Evolutionary conservation across 1,140 invertebrate genomes (phyloP).

Genomic region (Drosophila mauritiana): DNA sequence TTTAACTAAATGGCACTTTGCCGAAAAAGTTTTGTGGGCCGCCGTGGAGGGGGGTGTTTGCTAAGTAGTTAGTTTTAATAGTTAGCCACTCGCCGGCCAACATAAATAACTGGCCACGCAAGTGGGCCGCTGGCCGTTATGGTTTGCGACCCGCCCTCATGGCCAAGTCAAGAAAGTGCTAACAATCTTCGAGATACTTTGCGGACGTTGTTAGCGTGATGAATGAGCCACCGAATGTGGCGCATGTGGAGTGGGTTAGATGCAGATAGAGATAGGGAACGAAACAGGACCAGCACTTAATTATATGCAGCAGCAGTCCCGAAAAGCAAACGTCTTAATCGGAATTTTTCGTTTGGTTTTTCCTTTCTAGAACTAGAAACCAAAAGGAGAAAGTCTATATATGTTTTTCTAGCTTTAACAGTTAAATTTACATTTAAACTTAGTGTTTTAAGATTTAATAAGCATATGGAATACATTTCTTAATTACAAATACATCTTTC

Average conservation of each 20-base stretch:
- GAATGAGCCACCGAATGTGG: slow-evolving; percentile 45
- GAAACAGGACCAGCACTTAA: slow-evolving; percentile 22
- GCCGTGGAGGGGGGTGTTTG: slow-evolving; percentile 50
- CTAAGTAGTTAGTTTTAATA: slow-evolving; percentile 83
- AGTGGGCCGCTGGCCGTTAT: slow-evolving; percentile 28
- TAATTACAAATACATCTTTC: too few relatives aligned
- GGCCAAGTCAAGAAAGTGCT: slow-evolving; percentile 60
- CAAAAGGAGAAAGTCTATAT: too few relatives aligned
- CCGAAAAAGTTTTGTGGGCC: slow-evolving; percentile 63
- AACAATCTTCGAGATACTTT: slow-evolving; percentile 78
- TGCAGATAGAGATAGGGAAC: neutral
- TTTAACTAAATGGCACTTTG: slow-evolving; percentile 79
- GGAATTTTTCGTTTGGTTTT: slow-evolving; percentile 17
- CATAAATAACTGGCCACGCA: slow-evolving; percentile 75
- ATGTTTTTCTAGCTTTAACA: too few relatives aligned
- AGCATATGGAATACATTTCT: too few relatives aligned
- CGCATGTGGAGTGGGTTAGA: slow-evolving; percentile 6
- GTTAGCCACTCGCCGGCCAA: slow-evolving; percentile 60
- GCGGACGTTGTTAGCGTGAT: slow-evolving; percentile 62
- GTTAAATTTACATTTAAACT: too few relatives aligned
- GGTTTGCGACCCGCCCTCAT: slow-evolving; percentile 14
- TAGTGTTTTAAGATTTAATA: too few relatives aligned
- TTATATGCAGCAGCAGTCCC: slow-evolving; percentile 46
- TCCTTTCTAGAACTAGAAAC: neutral
- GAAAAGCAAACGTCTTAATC: slow-evolving; percentile 32